Conservation (phyloP, 1,140 invertebrate species). For the Leguminivora glycinivorella region DNA sequence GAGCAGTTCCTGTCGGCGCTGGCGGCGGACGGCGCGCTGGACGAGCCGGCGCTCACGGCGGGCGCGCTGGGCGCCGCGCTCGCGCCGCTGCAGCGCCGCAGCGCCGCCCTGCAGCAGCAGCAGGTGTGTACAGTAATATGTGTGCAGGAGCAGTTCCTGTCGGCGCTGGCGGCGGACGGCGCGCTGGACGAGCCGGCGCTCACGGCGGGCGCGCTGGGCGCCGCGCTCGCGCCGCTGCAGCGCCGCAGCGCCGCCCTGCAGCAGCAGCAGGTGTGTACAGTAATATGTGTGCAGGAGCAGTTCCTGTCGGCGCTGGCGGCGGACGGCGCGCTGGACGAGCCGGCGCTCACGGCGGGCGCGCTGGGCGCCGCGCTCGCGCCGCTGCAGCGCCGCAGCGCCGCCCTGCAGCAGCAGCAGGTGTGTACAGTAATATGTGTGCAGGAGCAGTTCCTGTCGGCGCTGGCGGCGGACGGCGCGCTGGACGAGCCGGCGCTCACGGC, state of each 20-base stretch:
- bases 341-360: constrained; percentile 86
- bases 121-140: no score
- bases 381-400: constrained; percentile 89
- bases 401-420: constrained; percentile 87
- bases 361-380: constrained; percentile 89
- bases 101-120: constrained; percentile 83
- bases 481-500: constrained; percentile 91
- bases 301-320: constrained; percentile 90
- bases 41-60: constrained; percentile 90
- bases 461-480: constrained; percentile 91
- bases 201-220: constrained; percentile 87
- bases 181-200: constrained; percentile 92
- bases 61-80: constrained; percentile 88
- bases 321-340: constrained; percentile 94
- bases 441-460: constrained; percentile 87
- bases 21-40: constrained; percentile 90
- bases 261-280: constrained; percentile 88
- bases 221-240: constrained; percentile 89
- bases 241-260: constrained; percentile 88
- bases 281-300: constrained; percentile 81
- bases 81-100: constrained; percentile 89
- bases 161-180: constrained; percentile 90
- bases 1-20: constrained; percentile 89
- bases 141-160: constrained; percentile 86
- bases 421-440: no score